Evolutionary conservation across 2,888 invertebrate genomes (phyloP), one percentile per base, ranked within the genome.

Genomic region (Aricia artaxerxes): DNA sequence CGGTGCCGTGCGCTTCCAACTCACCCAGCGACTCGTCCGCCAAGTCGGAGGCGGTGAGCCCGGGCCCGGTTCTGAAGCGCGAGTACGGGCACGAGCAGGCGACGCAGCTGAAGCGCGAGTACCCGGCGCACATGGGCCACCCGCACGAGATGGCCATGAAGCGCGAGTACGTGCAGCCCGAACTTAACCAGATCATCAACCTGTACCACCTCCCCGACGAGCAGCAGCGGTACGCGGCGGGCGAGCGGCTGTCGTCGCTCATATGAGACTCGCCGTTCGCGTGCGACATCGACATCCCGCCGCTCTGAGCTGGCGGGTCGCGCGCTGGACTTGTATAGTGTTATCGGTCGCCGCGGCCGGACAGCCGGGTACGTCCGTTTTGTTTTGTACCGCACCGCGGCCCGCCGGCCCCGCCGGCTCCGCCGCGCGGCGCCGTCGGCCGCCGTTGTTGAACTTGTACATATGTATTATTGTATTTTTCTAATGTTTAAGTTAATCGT

Each of bases 1-100:
- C 96, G 0, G 96, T 96, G 77, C 96, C 96, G 16, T 96, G 96
- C 92, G 96, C 96, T 81, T 96, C 96, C 82, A 97, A 98, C 91
- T 97, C 97, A 86, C 98, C 98, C 78, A 97, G 97, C 89, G 97
- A 97, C 84, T 97, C 97, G 82, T 97, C 97, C 88, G 97, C 98
- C 88, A 98, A 98, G 90, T 98, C 98, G 78, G 98, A 98, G 91
- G 97, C 98, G 53, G 97, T 97, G 85, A 97, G 97, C 79, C 97
- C 98, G 78, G 96, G 94, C 92, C 97, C 94, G 87, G 95, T 85
- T 85, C 90, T 93, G 91, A 95, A 95, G 85, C 92, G 95, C 82
- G 95, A 95, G 87, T 95, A 90, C 86, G 90, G 88, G 61, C 95
- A 95, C 86, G 95, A 95, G 86, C 94, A 93, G 75, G 87, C 89